phyloP scores from a whole-genome alignment of 1,140 invertebrate genomes.

The Ephestia elutella region DNA sequence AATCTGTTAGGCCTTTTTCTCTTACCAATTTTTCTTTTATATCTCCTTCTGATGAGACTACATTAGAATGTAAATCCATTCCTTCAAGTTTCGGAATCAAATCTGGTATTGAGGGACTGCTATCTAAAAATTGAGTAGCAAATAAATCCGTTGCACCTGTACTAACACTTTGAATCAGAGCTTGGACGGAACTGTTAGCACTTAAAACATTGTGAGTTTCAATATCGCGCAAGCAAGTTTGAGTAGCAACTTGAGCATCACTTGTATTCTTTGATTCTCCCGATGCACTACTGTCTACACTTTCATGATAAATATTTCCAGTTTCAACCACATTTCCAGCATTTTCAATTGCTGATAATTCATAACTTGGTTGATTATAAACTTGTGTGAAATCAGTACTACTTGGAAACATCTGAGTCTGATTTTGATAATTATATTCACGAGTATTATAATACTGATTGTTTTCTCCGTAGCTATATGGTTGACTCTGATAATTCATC shows the following conservation, averaged over 20 bases:
- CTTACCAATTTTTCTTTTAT: background rate
- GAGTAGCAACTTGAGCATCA: background rate
- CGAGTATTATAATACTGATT: slow-evolving; percentile 12
- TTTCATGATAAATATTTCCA: background rate
- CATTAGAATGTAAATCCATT: background rate
- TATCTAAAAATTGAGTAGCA: background rate
- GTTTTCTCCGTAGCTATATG: slow-evolving; percentile 9
- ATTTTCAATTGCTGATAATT: background rate
- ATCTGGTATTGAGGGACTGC: background rate
- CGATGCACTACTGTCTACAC: background rate
- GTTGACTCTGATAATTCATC: background rate
- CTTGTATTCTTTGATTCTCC: background rate
- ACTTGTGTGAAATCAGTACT: slow-evolving; percentile 1
- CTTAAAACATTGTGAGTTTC: background rate
- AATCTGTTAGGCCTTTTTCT: slow-evolving; percentile 1
- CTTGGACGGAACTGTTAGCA: background rate
- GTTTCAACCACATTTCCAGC: background rate
- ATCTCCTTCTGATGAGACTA: background rate
- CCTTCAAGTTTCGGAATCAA: background rate
- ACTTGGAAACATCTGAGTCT: slow-evolving; percentile 4
- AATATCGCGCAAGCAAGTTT: background rate
- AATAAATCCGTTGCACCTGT: background rate
- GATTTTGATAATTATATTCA: slow-evolving; percentile 13
- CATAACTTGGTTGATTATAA: background rate
- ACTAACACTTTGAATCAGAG: background rate